Evolutionary conservation across 2,888 invertebrate species (phyloP).

Genomic region (Rhogogaster chlorosoma): DNA sequence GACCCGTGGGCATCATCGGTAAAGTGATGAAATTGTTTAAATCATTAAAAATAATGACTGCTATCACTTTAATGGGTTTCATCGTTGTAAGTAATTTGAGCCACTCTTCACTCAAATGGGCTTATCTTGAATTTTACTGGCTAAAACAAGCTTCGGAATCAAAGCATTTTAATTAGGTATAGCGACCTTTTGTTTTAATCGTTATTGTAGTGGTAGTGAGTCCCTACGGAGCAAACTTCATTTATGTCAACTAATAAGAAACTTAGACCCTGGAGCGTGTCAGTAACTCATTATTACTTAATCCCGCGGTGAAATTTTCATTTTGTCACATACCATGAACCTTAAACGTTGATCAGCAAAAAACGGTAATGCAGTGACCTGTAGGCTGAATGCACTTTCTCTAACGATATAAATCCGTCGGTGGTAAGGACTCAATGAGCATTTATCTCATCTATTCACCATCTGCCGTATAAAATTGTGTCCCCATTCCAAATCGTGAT

Average conservation of each 20-base stretch:
- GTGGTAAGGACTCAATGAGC: not conserved
- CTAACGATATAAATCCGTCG: slow-evolving; percentile 18
- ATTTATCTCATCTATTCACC: not conserved
- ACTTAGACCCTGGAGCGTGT: not conserved
- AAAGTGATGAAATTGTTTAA: slow-evolving; percentile 21
- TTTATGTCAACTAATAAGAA: not conserved
- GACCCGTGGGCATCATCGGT: slow-evolving; percentile 56
- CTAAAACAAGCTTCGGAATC: not conserved
- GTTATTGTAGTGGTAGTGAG: not conserved
- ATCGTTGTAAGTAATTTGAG: not conserved
- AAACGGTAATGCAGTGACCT: slow-evolving; percentile 20
- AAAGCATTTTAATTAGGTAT: not conserved
- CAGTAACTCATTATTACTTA: slow-evolving; percentile 6
- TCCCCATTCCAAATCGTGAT: not conserved
- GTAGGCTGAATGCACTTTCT: not conserved
- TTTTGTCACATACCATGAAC: not conserved
- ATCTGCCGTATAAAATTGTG: not conserved
- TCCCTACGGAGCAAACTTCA: not conserved
- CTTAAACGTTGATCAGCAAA: not conserved
- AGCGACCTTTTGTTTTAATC: not conserved
- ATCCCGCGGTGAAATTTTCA: not conserved
- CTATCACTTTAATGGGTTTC: not conserved
- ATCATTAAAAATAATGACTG: not conserved
- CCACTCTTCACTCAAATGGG: not conserved
- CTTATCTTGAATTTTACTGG: not conserved